Conservation (phyloP, 1,140 invertebrate species). For the Drosophila eugracilis region DNA sequence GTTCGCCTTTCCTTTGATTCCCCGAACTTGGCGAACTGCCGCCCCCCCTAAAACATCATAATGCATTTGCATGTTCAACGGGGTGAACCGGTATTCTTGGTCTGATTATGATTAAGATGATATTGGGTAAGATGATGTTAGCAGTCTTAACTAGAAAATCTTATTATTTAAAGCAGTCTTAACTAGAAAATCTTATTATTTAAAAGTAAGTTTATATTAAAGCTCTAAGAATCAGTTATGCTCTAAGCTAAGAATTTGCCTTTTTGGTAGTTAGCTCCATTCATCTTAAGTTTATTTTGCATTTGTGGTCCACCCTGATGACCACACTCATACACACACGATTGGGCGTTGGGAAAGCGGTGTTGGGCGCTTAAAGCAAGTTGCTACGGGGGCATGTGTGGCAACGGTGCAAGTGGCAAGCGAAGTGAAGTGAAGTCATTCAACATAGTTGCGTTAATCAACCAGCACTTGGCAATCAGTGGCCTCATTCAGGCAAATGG, state of each 20-base stretch:
- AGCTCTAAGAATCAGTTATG: no score
- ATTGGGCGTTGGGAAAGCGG: not conserved
- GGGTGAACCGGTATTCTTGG: not conserved
- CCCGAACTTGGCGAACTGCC: not conserved
- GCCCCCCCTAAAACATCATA: slow-evolving; percentile 20
- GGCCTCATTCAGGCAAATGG: slow-evolving; percentile 48
- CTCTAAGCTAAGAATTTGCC: no score
- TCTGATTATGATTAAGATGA: not conserved
- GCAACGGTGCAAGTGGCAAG: not conserved
- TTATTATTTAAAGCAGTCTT: no score
- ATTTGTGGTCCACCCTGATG: slow-evolving; percentile 5
- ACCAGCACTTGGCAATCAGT: slow-evolving; percentile 56
- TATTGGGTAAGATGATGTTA: no score
- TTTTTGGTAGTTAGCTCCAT: no score
- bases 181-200: no score
- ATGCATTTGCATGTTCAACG: slow-evolving; percentile 34
- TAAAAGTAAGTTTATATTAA: no score
- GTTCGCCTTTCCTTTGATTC: slow-evolving; percentile 39
- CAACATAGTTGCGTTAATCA: slow-evolving; percentile 65
- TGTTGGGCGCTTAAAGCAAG: not conserved
- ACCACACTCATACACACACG: slow-evolving; percentile 4
- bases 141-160: no score
- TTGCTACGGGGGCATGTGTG: not conserved
- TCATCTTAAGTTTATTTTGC: not conserved
- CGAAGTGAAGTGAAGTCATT: slow-evolving; percentile 13